These are phyloP conservation scores for Apostichopus japonicus DNA, from an alignment of 35 echinoderm and acorn worm genomes.

Conservation along the genomic window DNA sequence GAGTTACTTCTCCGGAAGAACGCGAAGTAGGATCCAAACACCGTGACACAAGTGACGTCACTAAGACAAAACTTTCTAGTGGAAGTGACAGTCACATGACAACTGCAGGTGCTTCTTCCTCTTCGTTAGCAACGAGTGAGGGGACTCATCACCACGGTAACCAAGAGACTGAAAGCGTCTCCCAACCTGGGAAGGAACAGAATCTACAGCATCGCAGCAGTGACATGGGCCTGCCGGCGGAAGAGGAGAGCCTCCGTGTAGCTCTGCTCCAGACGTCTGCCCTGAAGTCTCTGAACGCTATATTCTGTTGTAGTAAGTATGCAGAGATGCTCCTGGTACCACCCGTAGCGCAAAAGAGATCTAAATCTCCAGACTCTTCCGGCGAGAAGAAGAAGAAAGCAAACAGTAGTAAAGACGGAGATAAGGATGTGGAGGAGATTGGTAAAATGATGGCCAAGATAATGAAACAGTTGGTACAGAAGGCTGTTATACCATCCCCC, in stretches of 20 bases:
- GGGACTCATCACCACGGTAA: background rate
- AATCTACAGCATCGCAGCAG: background rate
- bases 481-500: slow-evolving; percentile 92
- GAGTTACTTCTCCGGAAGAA: background rate
- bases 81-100: background rate
- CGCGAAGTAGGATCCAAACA: background rate
- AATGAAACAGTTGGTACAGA: slow-evolving; percentile 92
- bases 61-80: background rate
- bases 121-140: background rate
- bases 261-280: slow-evolving; percentile 74
- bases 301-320: slow-evolving; percentile 89
- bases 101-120: background rate
- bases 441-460: slow-evolving; percentile 75
- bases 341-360: slow-evolving; percentile 46
- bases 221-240: background rate
- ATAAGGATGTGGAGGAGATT: slow-evolving; percentile 59
- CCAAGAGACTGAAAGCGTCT: background rate
- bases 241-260: slow-evolving; percentile 12
- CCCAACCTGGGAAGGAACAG: background rate
- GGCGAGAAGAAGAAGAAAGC: slow-evolving; percentile 38
- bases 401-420: background rate
- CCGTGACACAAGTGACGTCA: background rate
- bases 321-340: slow-evolving; percentile 94
- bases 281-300: slow-evolving; percentile 81
- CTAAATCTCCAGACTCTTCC: slow-evolving; percentile 12